These are phyloP conservation scores for Drosophila gunungcola DNA, from an alignment of 1,140 invertebrate genomes.

Conservation along the genomic window DNA sequence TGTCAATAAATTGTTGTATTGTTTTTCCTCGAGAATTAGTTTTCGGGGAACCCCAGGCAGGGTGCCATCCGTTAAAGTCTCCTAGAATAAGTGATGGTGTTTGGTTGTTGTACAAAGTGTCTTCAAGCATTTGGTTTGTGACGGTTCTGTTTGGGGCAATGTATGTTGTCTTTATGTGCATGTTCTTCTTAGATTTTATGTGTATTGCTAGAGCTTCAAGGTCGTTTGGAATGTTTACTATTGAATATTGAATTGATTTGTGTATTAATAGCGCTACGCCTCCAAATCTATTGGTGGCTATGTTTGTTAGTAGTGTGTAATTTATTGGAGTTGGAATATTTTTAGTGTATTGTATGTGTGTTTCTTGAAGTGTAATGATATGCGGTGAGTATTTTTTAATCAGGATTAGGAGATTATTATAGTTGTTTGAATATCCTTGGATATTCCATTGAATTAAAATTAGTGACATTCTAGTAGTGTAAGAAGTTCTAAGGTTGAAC, in stretches of 20 bases:
- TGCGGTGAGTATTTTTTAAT: conserved; percentile 33
- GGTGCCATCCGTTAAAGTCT: too few species aligned
- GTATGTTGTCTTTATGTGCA: too few species aligned
- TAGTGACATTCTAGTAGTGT: conserved; percentile 16
- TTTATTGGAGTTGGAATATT: conserved; percentile 29
- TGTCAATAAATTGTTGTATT: too few species aligned
- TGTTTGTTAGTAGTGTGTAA: conserved; percentile 16
- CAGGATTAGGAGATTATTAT: conserved; percentile 27
- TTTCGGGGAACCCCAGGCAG: too few species aligned
- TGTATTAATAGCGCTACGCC: conserved; percentile 37
- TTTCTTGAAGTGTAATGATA: conserved; percentile 46
- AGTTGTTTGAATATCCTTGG: conserved; percentile 39
- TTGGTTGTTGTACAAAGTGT: too few species aligned
- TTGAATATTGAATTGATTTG: not conserved
- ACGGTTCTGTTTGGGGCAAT: too few species aligned
- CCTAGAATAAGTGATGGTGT: too few species aligned
- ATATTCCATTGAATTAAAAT: conserved; percentile 42
- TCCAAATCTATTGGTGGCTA: conserved; percentile 22
- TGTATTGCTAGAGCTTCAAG: too few species aligned
- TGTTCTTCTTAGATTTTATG: too few species aligned
- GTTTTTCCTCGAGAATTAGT: too few species aligned
- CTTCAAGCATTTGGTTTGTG: too few species aligned
- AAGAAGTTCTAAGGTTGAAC: conserved; percentile 1
- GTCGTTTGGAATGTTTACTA: too few species aligned
- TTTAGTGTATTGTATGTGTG: conserved; percentile 26